Evolutionary conservation across 2,113 vertebrate genomes (phyloP).

Genomic region (Otis tarda): DNA sequence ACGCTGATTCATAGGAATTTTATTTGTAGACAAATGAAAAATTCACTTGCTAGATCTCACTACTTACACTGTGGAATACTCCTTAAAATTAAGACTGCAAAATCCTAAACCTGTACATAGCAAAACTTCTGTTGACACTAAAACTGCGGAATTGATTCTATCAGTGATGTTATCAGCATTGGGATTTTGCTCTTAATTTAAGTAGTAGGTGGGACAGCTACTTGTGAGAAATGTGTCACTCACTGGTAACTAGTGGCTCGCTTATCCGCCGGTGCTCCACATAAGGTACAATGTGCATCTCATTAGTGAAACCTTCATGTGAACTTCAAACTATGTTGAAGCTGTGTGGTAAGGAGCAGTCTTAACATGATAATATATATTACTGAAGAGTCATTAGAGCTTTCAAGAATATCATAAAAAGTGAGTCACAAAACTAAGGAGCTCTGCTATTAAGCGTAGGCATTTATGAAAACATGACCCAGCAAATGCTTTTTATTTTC

Average conservation of each 20-base stretch:
- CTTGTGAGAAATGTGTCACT: neutral
- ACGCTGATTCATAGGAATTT: neutral
- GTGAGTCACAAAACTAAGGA: slow-evolving; percentile 22
- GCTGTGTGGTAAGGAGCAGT: neutral
- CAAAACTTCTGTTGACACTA: neutral
- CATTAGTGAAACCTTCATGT: neutral
- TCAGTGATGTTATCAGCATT: neutral
- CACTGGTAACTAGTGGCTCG: neutral
- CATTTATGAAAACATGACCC: slow-evolving; percentile 29
- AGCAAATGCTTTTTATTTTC: neutral
- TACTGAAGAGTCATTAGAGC: neutral
- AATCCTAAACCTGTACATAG: neutral
- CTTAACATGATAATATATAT: neutral
- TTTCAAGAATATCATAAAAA: neutral
- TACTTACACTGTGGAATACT: neutral
- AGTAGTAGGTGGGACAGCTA: neutral
- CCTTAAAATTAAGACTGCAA: neutral
- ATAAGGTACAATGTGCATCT: neutral
- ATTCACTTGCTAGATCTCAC: neutral
- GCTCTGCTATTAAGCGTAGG: neutral
- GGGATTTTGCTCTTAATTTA: neutral
- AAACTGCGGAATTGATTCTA: neutral
- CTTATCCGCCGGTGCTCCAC: neutral
- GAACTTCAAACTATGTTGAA: neutral
- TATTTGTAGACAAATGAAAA: neutral